phyloP scores from a whole-genome alignment of 2,888 invertebrate species.

The Cerastis rubricosa region DNA sequence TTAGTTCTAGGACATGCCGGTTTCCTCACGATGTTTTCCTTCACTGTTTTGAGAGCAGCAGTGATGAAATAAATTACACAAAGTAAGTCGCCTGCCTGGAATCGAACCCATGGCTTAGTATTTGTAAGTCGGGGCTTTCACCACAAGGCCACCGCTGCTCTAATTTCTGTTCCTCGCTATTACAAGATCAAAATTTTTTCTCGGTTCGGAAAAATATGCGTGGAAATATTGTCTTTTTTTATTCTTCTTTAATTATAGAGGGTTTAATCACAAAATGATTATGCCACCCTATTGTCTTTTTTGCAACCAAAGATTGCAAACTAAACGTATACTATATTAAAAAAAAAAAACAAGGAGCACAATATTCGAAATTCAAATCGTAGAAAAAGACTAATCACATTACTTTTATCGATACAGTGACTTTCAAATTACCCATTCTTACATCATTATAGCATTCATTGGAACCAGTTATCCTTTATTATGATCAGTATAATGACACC shows the following conservation, averaged over 20 bases:
- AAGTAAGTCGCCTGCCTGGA: no score
- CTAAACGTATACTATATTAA: not conserved
- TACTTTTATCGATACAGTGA: slow-evolving; percentile 10
- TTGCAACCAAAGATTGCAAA: not conserved
- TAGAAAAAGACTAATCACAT: not conserved
- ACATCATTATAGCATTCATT: slow-evolving; percentile 15
- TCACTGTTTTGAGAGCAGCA: no score
- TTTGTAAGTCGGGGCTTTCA: no score
- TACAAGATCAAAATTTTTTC: not conserved
- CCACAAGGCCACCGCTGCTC: no score
- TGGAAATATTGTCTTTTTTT: not conserved
- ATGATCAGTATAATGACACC: slow-evolving; percentile 27
- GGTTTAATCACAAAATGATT: no score
- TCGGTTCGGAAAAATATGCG: not conserved
- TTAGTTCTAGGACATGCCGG: no score
- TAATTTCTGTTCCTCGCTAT: no score
- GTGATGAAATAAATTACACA: no score
- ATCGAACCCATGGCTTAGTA: no score
- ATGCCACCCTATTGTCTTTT: no score
- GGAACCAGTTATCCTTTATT: slow-evolving; percentile 25
- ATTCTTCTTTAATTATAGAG: no score
- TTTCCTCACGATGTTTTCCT: no score
- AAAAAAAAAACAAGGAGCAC: not conserved
- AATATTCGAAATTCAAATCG: not conserved
- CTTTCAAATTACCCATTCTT: slow-evolving; percentile 1